Percentiles rank a stretch among this genome's conserved stretches.
phyloP scores from a whole-genome alignment of 2,888 invertebrate genomes.

The Scaptomyza tumidula region DNA sequence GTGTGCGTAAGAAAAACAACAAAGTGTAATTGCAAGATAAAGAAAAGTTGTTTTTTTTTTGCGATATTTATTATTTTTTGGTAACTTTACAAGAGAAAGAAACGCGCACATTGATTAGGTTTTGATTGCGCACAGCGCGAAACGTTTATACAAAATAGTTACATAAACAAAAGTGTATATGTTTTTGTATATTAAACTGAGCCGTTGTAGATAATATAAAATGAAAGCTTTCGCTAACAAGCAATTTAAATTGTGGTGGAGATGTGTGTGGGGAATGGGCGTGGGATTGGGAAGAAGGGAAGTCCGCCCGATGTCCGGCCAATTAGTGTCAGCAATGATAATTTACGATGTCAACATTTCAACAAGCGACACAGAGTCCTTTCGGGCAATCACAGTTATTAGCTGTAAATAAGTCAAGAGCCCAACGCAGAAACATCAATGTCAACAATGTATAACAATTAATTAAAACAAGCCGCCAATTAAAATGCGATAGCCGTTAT shows the following conservation, averaged over 20 bases:
- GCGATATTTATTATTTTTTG: conserved; percentile 1
- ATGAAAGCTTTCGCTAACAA: conserved; percentile 39
- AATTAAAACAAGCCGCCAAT: conserved; percentile 47
- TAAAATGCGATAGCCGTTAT: conserved; percentile 38
- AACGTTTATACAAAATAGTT: conserved; percentile 6
- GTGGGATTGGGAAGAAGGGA: not conserved
- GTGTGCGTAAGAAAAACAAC: conserved; percentile 3
- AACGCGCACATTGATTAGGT: conserved; percentile 49
- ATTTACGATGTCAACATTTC: conserved; percentile 65
- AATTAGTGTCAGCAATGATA: conserved; percentile 53
- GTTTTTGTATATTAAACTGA: conserved; percentile 10
- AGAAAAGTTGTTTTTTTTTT: conserved; percentile 5
- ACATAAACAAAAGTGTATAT: conserved; percentile 16
- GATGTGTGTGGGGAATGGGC: not conserved
- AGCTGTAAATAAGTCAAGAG: conserved; percentile 31
- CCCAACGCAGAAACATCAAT: conserved; percentile 20
- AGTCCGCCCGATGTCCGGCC: conserved; percentile 14
- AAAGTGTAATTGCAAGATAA: conserved; percentile 39
- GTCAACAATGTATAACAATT: conserved; percentile 42
- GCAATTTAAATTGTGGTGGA: not conserved
- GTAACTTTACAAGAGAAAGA: conserved; percentile 6
- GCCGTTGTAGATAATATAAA: conserved; percentile 22
- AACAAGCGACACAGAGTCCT: conserved; percentile 37
- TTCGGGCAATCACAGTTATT: conserved; percentile 63
- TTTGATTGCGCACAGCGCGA: conserved; percentile 45